Evolutionary conservation across 2,888 invertebrate species (phyloP).

Genomic region (Epiblema foenella): DNA sequence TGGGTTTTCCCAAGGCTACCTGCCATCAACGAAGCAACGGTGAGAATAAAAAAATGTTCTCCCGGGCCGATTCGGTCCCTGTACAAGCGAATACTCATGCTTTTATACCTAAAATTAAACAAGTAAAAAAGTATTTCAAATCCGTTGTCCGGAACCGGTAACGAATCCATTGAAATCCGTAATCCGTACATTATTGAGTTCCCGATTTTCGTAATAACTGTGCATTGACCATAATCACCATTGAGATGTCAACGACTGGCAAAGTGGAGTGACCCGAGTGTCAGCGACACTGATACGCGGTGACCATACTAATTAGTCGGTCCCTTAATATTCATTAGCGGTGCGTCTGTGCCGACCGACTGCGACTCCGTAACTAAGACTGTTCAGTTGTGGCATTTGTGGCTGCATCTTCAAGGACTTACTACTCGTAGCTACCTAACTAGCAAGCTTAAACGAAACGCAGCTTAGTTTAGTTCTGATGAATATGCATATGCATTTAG

Average conservation of each 20-base stretch:
- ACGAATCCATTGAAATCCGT: not conserved
- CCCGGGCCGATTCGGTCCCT: too few relatives aligned
- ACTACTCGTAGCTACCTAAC: not conserved
- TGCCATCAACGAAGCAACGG: too few relatives aligned
- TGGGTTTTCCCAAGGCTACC: too few relatives aligned
- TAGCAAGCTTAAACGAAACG: too few relatives aligned
- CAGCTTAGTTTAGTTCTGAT: too few relatives aligned
- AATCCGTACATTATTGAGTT: not conserved
- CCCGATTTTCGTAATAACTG: not conserved
- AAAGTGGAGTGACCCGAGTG: conserved; percentile 38
- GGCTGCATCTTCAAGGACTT: not conserved
- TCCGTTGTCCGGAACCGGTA: not conserved
- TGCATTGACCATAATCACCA: conserved; percentile 15
- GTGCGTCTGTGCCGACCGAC: conserved; percentile 7
- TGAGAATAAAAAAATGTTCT: too few relatives aligned
- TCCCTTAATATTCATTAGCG: conserved; percentile 39
- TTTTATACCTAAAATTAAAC: too few relatives aligned
- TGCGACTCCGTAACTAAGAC: not conserved
- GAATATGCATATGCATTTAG: too few relatives aligned
- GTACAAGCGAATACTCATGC: too few relatives aligned
- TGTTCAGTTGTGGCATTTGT: not conserved
- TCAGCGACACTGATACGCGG: conserved; percentile 39
- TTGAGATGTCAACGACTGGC: conserved; percentile 15
- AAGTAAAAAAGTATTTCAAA: too few relatives aligned
- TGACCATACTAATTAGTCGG: conserved; percentile 34